Evolutionary conservation across 2,888 invertebrate genomes (phyloP).

Genomic region (Dione juno): DNA sequence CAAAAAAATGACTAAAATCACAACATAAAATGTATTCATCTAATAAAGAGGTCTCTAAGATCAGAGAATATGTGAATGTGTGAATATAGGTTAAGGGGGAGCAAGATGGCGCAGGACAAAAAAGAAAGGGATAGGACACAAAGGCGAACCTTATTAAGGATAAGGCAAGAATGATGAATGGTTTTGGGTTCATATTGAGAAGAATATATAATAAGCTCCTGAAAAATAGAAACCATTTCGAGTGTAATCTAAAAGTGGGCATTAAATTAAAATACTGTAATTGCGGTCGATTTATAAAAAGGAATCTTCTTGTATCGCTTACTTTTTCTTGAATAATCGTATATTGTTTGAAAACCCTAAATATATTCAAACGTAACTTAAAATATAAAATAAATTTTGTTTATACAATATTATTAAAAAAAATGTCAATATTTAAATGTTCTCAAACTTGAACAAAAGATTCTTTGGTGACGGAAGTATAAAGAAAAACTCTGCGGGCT

Average conservation of each 20-base stretch:
- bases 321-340: no score
- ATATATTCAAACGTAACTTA: neutral
- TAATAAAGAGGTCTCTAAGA: conserved; percentile 45
- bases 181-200: conserved; percentile 49
- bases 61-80: conserved; percentile 46
- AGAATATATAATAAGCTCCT: conserved; percentile 42
- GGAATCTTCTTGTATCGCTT: no score
- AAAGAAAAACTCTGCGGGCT: conserved; percentile 67
- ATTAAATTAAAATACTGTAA: conserved; percentile 24
- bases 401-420: neutral
- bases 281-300: neutral
- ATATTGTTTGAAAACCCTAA: no score
- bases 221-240: conserved; percentile 36
- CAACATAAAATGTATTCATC: conserved; percentile 41
- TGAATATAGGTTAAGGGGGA: conserved; percentile 47
- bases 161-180: conserved; percentile 51
- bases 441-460: conserved; percentile 60
- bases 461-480: conserved; percentile 59
- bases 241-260: conserved; percentile 8
- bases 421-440: neutral
- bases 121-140: conserved; percentile 50
- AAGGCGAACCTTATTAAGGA: conserved; percentile 53
- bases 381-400: neutral
- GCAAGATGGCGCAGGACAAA: conserved; percentile 50
- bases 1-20: conserved; percentile 34